Conservation (phyloP, 2,113 vertebrate species). For the Noctilio leporinus region DNA sequence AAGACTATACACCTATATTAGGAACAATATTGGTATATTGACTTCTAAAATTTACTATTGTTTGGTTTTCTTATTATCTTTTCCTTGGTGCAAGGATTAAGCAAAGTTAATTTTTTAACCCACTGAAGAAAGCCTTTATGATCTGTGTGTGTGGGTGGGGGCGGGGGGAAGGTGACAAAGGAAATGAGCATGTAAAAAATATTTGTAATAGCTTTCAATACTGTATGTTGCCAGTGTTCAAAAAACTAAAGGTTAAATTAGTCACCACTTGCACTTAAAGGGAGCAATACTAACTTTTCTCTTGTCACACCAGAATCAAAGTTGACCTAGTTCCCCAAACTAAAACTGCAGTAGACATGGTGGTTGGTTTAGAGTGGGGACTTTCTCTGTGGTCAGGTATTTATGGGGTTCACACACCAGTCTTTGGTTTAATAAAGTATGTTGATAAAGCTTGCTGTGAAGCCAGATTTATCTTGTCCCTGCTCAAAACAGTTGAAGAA, state of each 20-base stretch:
- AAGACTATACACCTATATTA: background rate
- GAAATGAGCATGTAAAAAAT: background rate
- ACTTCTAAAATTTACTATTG: slow-evolving; percentile 6
- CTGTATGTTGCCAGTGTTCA: background rate
- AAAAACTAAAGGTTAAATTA: slow-evolving; percentile 1
- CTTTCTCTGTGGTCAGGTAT: slow-evolving; percentile 33
- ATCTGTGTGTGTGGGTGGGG: background rate
- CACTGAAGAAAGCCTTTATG: background rate
- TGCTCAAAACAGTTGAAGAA: slow-evolving; percentile 17
- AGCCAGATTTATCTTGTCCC: background rate
- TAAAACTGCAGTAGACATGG: slow-evolving; percentile 25
- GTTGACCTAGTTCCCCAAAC: slow-evolving; percentile 30
- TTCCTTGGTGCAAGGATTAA: slow-evolving; percentile 21
- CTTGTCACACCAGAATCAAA: background rate
- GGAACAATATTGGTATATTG: background rate
- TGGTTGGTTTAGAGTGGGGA: background rate
- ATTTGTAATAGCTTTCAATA: background rate
- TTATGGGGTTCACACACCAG: background rate
- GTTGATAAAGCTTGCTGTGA: slow-evolving; percentile 5
- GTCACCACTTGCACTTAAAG: background rate
- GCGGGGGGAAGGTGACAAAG: background rate
- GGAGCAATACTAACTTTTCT: background rate
- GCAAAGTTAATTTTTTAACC: background rate
- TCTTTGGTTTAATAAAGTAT: slow-evolving; percentile 1
- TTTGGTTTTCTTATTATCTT: background rate